These are phyloP conservation scores for Aradus depressus DNA, from an alignment of 2,888 invertebrate species.

Conservation along the genomic window DNA sequence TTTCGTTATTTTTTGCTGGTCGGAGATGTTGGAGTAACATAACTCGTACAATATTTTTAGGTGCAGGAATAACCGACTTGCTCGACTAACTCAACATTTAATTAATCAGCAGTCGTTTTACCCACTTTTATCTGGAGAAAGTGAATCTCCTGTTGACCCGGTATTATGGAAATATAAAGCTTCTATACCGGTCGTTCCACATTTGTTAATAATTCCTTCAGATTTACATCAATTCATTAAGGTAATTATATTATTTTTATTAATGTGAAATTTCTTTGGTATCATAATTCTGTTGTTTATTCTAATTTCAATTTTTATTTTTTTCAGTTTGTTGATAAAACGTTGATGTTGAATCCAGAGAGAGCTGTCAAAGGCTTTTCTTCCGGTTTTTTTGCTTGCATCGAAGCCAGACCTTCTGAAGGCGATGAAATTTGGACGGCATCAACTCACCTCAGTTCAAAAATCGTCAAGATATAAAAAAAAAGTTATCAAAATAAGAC, in stretches of 20 bases:
- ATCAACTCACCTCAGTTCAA: too few relatives aligned
- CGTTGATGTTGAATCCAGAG: constrained; percentile 77
- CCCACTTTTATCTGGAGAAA: constrained; percentile 64
- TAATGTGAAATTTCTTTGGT: neutral
- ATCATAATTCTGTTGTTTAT: constrained; percentile 1
- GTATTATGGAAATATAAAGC: constrained; percentile 59
- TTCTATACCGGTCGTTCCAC: constrained; percentile 61
- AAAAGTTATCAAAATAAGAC: too few relatives aligned
- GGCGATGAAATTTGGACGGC: too few relatives aligned
- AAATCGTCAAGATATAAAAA: too few relatives aligned
- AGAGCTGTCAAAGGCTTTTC: constrained; percentile 59
- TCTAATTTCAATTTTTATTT: too few relatives aligned
- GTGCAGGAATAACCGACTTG: constrained; percentile 51
- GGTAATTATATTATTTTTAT: constrained; percentile 39
- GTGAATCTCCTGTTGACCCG: constrained; percentile 56
- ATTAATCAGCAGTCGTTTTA: constrained; percentile 68
- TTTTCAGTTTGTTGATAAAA: constrained; percentile 61
- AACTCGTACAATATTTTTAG: too few relatives aligned
- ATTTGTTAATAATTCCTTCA: constrained; percentile 75
- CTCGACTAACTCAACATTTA: constrained; percentile 61
- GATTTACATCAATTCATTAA: constrained; percentile 72
- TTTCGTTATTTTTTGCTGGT: too few relatives aligned
- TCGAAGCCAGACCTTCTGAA: constrained; percentile 48
- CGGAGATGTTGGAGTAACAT: too few relatives aligned
- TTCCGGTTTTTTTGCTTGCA: constrained; percentile 65